These are phyloP conservation scores for Corythaixoides concolor DNA, from an alignment of 2,113 vertebrate species.

Conservation along the genomic window DNA sequence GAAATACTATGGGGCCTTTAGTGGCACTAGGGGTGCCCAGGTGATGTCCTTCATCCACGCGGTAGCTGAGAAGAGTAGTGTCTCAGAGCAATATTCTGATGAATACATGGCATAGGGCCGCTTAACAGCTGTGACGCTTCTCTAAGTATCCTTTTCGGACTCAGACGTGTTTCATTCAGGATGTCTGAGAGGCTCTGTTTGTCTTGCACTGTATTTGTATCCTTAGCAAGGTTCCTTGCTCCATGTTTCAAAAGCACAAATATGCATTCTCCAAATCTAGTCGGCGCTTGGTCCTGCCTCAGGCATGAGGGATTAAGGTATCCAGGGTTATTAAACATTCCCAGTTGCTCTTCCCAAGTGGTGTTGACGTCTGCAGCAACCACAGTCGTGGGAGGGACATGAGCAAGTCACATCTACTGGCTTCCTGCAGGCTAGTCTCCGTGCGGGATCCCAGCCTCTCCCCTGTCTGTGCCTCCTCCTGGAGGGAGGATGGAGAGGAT, in stretches of 20 bases:
- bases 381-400: not conserved
- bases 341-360: not conserved
- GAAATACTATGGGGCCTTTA: not conserved
- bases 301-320: not conserved
- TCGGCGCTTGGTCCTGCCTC: not conserved
- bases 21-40: not conserved
- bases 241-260: not conserved
- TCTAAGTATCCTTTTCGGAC: not conserved
- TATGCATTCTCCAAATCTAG: not conserved
- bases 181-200: not conserved
- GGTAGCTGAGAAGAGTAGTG: not conserved
- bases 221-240: not conserved
- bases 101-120: not conserved
- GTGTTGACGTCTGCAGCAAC: not conserved
- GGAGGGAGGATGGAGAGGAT: not conserved
- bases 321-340: not conserved
- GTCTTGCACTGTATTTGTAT: not conserved
- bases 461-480: not conserved
- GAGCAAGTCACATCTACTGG: not conserved
- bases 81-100: not conserved
- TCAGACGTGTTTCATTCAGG: not conserved
- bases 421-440: not conserved
- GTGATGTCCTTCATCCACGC: not conserved
- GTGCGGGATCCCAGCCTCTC: rapidly evolving
- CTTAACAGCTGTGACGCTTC: not conserved